Conservation (phyloP, 2,797 vertebrate genomes). For the Coregonus sp. region DNA sequence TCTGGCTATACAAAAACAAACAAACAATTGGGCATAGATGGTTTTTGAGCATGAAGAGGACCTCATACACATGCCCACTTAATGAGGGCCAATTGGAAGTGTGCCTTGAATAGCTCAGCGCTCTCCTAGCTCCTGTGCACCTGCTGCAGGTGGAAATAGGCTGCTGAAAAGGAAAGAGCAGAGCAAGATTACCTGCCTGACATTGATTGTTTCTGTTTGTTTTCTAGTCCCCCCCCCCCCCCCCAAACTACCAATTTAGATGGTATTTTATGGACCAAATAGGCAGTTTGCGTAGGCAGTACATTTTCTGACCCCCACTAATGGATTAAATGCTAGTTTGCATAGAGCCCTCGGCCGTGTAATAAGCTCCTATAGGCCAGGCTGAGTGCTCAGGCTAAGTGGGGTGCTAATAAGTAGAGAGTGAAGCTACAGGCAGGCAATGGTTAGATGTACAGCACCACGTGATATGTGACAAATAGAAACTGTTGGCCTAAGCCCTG, state of each 20-base stretch:
- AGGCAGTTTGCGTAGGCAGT: not conserved
- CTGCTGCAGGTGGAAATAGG: not conserved
- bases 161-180: not conserved
- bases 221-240: not conserved
- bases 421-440: too few species aligned
- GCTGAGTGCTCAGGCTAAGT: too few species aligned
- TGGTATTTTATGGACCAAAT: not conserved
- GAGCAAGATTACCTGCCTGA: constrained; percentile 2
- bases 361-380: too few species aligned
- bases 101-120: constrained; percentile 6
- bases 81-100: constrained; percentile 17
- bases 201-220: not conserved
- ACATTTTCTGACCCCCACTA: not conserved
- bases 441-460: too few species aligned
- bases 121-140: not conserved
- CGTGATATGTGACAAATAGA: too few species aligned
- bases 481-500: too few species aligned
- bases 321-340: not conserved
- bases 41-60: not conserved
- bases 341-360: too few species aligned
- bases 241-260: not conserved
- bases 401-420: too few species aligned
- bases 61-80: not conserved
- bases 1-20: constrained; percentile 7
- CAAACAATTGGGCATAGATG: constrained; percentile 5